phyloP scores from a whole-genome alignment of 2,113 vertebrate species.

The Pelusios castaneus region DNA sequence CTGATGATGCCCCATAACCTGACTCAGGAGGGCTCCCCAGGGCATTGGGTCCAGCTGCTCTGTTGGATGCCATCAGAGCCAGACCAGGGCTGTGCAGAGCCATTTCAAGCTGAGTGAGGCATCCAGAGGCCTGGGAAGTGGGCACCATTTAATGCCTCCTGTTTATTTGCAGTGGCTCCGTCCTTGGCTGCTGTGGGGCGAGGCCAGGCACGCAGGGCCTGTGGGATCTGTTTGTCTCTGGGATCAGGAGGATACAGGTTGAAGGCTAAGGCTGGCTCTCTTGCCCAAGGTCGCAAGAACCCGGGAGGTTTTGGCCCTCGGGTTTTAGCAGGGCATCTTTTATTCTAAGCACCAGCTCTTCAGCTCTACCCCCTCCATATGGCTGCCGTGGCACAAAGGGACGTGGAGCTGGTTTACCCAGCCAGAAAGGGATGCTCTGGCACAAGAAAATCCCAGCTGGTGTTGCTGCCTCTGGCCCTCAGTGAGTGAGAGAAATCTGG shows the following conservation, averaged over 20 bases:
- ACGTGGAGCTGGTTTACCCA: neutral
- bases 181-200: neutral
- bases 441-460: neutral
- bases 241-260: neutral
- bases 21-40: neutral
- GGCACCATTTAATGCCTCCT: neutral
- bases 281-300: neutral
- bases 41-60: neutral
- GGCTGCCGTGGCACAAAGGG: neutral
- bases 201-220: neutral
- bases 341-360: neutral
- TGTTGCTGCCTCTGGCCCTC: neutral
- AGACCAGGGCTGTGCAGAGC: neutral
- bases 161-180: neutral
- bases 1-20: neutral
- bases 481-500: neutral
- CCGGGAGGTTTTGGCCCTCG: neutral
- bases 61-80: neutral
- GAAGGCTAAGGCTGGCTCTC: neutral
- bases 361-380: neutral
- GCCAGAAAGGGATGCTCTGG: neutral
- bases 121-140: neutral
- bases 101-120: too few relatives aligned
- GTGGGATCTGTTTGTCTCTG: neutral
- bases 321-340: neutral